Conservation (phyloP, 2,888 invertebrate species). For the Chironomus riparius region DNA sequence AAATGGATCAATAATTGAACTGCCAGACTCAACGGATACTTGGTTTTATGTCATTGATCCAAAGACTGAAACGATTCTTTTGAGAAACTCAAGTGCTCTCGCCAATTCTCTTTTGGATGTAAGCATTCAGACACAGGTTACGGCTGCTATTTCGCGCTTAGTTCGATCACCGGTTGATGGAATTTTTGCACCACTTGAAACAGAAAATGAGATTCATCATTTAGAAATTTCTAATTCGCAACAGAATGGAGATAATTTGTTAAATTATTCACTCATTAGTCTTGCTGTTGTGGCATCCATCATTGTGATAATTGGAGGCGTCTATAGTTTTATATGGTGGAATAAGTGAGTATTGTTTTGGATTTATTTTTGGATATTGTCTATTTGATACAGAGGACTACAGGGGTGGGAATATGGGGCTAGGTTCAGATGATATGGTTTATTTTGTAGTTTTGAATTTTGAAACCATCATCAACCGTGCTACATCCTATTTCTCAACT, state of each 20-base stretch:
- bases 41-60: conserved; percentile 85
- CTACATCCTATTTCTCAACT: no score
- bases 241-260: conserved; percentile 45
- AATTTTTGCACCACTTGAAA: conserved; percentile 48
- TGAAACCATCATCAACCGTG: no score
- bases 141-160: conserved; percentile 56
- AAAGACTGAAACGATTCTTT: conserved; percentile 60
- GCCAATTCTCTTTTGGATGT: conserved; percentile 57
- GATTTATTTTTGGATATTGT: not conserved
- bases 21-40: conserved; percentile 68
- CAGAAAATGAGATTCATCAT: conserved; percentile 40
- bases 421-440: no score
- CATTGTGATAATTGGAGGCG: conserved; percentile 68
- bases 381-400: no score
- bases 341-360: conserved; percentile 52
- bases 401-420: no score
- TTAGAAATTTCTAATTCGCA: conserved; percentile 47
- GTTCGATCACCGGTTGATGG: conserved; percentile 60
- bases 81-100: conserved; percentile 60
- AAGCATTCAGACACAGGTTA: conserved; percentile 55
- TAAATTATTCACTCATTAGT: conserved; percentile 73
- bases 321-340: conserved; percentile 82
- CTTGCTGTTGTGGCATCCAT: conserved; percentile 72
- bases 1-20: conserved; percentile 63
- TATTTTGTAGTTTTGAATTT: no score